Base-by-base conservation (phyloP, 2,113 vertebrate genomes). In the Campylorhamphus procurvoides region DNA sequence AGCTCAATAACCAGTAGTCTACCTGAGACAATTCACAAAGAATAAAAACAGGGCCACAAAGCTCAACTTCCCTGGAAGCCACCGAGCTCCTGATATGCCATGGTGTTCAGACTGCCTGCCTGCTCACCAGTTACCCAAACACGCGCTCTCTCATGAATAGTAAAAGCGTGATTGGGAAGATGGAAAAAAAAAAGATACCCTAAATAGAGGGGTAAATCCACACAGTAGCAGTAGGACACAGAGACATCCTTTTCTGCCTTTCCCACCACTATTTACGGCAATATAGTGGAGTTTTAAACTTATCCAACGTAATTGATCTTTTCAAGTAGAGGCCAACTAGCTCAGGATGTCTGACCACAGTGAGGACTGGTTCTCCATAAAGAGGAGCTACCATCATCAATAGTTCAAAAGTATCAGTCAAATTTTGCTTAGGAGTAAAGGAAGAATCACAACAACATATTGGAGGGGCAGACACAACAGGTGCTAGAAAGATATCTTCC, bases 61-160 rank as follows among this genome's bases (percentile, higher is more conserved):
- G 33, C 33, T 72, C 35, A 88, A 9, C 23, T 20, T 19, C 19
- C 33, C 20, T 39, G 33, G 10, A 50, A 62, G 33, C 9, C 14
- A 5, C 17, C 6, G 47, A 78, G 37, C 63, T 83, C 23, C 63
- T 17, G 31, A 22, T 2, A 25, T 4, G 9, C 1, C 0, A 0
- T 24, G 3, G 39, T 3, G 20, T 29, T 80, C 71, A 42, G 49
- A 28, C 33, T 3, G 4, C 5, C 71, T 24, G 40, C 20, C 59
- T 23, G 39, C 75, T 47, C 64, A 62, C 5, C 68, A 28, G 23
- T 3, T 9, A 53, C 66, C 14, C 46, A 64, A 29, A 82, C 2
- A 3, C 4, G 2, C 0, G 4, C 39, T 29, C 27, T 22, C 52
- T 63, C 63, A n/a, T 12, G 1, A 22, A 46, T 0, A 29, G 19